Percentiles rank a stretch among this genome's conserved stretches.
Conservation (phyloP, 2,888 invertebrate species). For the Eupithecia insigniata region DNA sequence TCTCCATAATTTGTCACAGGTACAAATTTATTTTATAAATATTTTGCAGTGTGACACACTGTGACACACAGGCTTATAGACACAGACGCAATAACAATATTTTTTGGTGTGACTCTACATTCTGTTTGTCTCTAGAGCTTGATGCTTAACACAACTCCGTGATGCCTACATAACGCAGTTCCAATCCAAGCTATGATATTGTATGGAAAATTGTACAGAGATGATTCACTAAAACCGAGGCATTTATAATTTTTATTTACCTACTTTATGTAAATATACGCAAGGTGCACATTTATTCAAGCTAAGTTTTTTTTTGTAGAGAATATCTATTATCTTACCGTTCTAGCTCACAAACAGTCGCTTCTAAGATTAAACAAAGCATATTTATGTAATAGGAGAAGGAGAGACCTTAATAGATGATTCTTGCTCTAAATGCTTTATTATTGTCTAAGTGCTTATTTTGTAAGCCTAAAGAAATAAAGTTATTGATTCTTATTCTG, state of each 20-base stretch:
- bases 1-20: too few species aligned
- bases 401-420: neutral
- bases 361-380: neutral
- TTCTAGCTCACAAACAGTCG: neutral
- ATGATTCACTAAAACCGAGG: conserved; percentile 4
- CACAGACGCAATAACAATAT: too few species aligned
- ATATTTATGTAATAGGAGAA: too few species aligned
- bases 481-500: too few species aligned
- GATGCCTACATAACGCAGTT: conserved; percentile 21
- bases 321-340: too few species aligned
- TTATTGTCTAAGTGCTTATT: too few species aligned
- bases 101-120: neutral
- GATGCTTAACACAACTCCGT: conserved; percentile 16
- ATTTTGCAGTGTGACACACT: neutral
- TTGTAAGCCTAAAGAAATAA: too few species aligned
- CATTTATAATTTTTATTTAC: neutral
- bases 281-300: neutral
- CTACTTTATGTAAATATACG: neutral
- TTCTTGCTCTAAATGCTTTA: neutral
- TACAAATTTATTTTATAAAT: too few species aligned
- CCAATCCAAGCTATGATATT: conserved; percentile 49
- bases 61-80: too few species aligned
- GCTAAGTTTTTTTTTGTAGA: too few species aligned
- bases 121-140: conserved; percentile 6
- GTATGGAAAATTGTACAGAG: conserved; percentile 33